Evolutionary conservation across 1,140 invertebrate genomes (phyloP), one percentile per base, ranked within the genome.

Genomic region (Eupeodes corollae): DNA sequence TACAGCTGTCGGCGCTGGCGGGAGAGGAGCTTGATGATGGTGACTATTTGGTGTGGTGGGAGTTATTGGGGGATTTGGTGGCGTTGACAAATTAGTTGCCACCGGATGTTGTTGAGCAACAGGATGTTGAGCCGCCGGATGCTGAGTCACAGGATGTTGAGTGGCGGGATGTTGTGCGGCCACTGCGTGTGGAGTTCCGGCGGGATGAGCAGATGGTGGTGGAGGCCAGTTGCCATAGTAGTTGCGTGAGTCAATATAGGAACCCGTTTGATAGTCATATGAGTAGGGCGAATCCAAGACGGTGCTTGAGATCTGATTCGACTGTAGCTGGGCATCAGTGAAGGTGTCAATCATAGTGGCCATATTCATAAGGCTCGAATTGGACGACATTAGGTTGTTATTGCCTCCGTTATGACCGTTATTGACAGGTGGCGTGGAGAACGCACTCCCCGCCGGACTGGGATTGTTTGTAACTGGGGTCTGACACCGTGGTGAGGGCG

Each of bases 261-360:
- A 65, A 44, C 65, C 66, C 51, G 77, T 78, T 53, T 77, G 75
- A 57, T 79, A 79, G 34, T 77, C 75, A 44, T 79, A 79, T n/a
- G 76, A 77, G 56, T 79, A 78, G 32, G 83, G 83, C 51, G 83
- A 84, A 60, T 87, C 83, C 48, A 84, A 62, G 5, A 86, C 84
- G 1, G 84, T 88, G 43, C 83, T 86, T 34, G 84, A 85, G 42
- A 87, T 84, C 69, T 87, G 80, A 59, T 84, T 85, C 56, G 83
- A 86, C 67, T 87, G 84, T 9, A 87, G 63, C 56, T 86, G 82
- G 8, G 80, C 77, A 56, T 84, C 82, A 50, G 80, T 84, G 54
- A 79, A 78, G 45, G 79, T 81, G 47, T 84, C 82, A 38, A 84
- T 79, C 79, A 83, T 82, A 13, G 80, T 75, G 18, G 79, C 77